Evolutionary conservation across 1,140 invertebrate species (phyloP), one percentile per base, ranked within the genome.

Genomic region (Octopus bimaculoides): DNA sequence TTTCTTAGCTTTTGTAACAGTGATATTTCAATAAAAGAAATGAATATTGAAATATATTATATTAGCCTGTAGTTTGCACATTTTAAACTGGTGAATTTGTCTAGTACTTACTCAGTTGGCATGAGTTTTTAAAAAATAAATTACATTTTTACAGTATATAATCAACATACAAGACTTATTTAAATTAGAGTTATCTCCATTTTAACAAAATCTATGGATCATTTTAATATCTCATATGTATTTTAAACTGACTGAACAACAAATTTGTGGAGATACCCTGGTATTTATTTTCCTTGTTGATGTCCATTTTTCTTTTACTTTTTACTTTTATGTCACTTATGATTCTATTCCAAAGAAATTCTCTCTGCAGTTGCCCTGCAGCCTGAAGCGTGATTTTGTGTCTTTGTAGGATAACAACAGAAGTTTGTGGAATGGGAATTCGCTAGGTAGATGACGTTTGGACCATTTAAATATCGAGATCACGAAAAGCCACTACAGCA

Each of bases 371-470:
- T 75, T 75, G 74, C 8, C 41, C 74, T 75, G 74, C 74, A 75
- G 74, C 74, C 74, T 75, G 74, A 75, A 75, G 74, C 74, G 74
- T 75, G 74, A 75, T 79, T 82, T 78, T 79, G 66, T 79, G 54
- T 79, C 78, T 82, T 83, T 83, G 75, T 83, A 83, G 83, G 82
- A 81, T 83, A 76, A 80, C 82, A 20, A 76, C 82, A 74, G 82
- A 83, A 79, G 79, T 83, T 77, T 83, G 81, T 79, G 83, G 83
- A 78, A 78, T 83, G 81, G 83, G 81, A n/a, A 79, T 83, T 73
- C 83, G 83, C 81, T 83, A 83, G 75, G 54, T 78, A 80, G 61
- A 75, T 77, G 75, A 71, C 66, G 56, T 78, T 74, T 75, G 80
- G 80, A 81, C 80, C 80, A 79, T 81, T 66, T 80, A 52, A 26